These are phyloP conservation scores for Tinea pellionella DNA, from an alignment of 2,888 invertebrate species.

Conservation along the genomic window DNA sequence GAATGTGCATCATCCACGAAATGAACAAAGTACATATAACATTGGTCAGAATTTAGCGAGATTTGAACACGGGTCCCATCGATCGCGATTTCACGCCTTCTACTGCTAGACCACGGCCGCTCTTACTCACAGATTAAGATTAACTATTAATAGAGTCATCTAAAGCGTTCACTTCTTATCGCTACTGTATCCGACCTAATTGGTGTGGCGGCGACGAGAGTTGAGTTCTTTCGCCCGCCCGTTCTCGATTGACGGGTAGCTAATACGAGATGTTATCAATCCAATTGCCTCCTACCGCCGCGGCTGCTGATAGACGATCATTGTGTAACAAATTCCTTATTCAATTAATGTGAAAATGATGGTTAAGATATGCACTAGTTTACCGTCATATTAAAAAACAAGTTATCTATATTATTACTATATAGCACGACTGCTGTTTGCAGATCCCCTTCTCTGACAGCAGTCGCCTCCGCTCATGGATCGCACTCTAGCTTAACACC, in stretches of 20 bases:
- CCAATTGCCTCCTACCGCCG: neutral
- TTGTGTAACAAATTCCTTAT: neutral
- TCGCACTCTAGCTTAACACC: no score
- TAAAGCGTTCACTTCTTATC: constrained; percentile 34
- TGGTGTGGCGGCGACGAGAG: constrained; percentile 57
- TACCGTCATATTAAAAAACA: neutral
- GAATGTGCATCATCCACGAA: no score
- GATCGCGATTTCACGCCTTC: no score
- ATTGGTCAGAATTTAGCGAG: no score
- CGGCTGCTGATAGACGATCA: neutral
- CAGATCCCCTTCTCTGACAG: no score
- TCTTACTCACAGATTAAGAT: constrained; percentile 25
- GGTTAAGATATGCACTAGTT: neutral
- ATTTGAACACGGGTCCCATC: no score
- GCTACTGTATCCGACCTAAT: constrained; percentile 64
- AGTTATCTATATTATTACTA: no score
- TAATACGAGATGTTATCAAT: constrained; percentile 7
- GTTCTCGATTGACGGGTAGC: neutral
- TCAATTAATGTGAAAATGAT: neutral
- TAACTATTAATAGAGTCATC: constrained; percentile 58
- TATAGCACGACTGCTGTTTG: no score
- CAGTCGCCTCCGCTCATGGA: no score
- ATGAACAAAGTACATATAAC: no score
- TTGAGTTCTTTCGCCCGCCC: constrained; percentile 19
- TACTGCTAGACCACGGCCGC: no score